A percentile compares a stretch with the other conserved stretches of the same genome.
phyloP scores from a whole-genome alignment of 2,888 invertebrate species.

The Bimastos eiseni region DNA sequence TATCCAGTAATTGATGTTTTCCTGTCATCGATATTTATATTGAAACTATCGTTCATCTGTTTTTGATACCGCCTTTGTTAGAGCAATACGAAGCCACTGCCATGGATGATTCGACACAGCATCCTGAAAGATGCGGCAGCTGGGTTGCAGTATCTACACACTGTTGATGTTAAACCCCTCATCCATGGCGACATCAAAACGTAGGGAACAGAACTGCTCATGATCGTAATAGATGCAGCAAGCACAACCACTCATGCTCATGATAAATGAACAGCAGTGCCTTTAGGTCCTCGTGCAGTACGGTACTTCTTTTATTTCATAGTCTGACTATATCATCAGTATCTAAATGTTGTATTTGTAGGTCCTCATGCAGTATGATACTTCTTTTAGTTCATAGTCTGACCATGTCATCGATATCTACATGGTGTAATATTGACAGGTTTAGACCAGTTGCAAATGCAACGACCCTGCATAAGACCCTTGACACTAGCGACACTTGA shows the following conservation, averaged over 20 bases:
- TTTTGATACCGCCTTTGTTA: constrained; percentile 17
- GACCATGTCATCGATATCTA: not conserved
- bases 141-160: constrained; percentile 74
- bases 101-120: constrained; percentile 68
- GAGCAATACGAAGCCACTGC: constrained; percentile 48
- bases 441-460: too few relatives aligned
- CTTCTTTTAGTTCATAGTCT: not conserved
- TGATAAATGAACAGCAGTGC: constrained; percentile 65
- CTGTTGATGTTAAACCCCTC: constrained; percentile 68
- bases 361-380: not conserved
- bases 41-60: not conserved
- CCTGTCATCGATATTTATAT: not conserved
- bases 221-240: constrained; percentile 62
- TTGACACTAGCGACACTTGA: too few relatives aligned
- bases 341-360: not conserved
- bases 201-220: constrained; percentile 43
- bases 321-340: not conserved
- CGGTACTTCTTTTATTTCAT: not conserved
- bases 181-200: constrained; percentile 78
- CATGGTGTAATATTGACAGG: too few relatives aligned
- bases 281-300: not conserved
- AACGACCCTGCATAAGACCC: too few relatives aligned
- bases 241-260: constrained; percentile 70
- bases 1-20: not conserved
- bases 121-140: constrained; percentile 72